Conservation (phyloP, 2,113 vertebrate species). For the Oryzias javanicus region DNA sequence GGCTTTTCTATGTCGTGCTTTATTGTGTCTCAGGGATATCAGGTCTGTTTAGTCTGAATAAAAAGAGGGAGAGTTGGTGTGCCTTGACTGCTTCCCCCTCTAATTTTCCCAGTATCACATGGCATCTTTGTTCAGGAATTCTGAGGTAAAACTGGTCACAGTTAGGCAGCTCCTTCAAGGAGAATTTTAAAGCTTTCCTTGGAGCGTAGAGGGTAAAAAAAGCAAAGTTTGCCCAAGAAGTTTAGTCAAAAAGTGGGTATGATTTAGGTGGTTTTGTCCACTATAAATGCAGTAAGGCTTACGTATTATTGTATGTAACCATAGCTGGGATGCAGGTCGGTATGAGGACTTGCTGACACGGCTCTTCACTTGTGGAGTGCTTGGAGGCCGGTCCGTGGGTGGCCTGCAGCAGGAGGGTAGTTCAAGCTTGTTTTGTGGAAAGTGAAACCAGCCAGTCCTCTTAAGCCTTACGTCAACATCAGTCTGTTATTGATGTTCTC, state of each 20-base stretch:
- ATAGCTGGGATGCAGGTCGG: constrained; percentile 22
- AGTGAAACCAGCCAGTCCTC: constrained; percentile 57
- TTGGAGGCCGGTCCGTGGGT: constrained; percentile 64
- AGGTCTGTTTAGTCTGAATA: constrained; percentile 39
- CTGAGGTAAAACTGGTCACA: constrained; percentile 17
- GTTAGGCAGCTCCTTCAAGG: constrained; percentile 8
- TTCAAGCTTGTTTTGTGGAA: constrained; percentile 52
- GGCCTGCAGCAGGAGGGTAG: constrained; percentile 49
- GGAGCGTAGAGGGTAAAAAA: neutral
- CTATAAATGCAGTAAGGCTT: constrained; percentile 3
- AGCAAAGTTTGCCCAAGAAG: neutral
- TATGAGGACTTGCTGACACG: constrained; percentile 51
- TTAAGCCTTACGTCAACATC: constrained; percentile 65
- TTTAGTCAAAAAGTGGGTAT: constrained; percentile 4
- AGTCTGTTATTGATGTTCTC: constrained; percentile 67
- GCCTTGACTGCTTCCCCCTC: neutral
- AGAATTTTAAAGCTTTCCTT: neutral
- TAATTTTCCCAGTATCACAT: constrained; percentile 10
- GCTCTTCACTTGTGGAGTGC: constrained; percentile 34
- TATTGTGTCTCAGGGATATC: constrained; percentile 33
- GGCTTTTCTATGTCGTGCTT: constrained; percentile 7
- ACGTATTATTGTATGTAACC: constrained; percentile 15
- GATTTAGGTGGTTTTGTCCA: neutral
- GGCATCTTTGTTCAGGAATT: constrained; percentile 10
- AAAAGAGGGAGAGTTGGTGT: constrained; percentile 15